These are phyloP conservation scores for Chondrilla cf. caribensis DNA, from an alignment of 37 sponge, comb jelly and placozoan genomes.

Conservation along the genomic window DNA sequence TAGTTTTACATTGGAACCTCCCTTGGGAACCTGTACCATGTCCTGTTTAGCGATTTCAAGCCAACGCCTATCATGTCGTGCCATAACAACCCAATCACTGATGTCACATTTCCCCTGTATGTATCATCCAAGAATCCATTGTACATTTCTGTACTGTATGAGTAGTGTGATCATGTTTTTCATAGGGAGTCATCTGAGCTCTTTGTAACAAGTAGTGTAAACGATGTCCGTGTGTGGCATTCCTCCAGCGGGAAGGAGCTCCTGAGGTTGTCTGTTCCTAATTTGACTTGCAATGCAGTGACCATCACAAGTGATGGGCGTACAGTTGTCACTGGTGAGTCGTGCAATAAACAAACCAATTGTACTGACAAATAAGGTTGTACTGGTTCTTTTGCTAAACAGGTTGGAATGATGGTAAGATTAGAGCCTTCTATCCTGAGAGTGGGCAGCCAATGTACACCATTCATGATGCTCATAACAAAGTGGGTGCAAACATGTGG, in stretches of 20 bases:
- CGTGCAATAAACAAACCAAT: too few relatives aligned
- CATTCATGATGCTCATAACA: constrained; percentile 96
- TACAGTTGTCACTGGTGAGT: constrained; percentile 91
- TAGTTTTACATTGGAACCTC: constrained; percentile 81
- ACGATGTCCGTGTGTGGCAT: constrained; percentile 95
- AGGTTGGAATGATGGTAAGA: constrained; percentile 99
- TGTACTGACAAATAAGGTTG: not conserved
- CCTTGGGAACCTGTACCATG: constrained; percentile 51
- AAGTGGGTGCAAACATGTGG: constrained; percentile 39
- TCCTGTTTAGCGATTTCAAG: constrained; percentile 52
- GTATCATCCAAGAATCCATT: not conserved
- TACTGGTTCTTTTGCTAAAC: not conserved
- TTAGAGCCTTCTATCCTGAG: constrained; percentile 87
- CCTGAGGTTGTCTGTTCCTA: constrained; percentile 78
- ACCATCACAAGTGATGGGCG: constrained; percentile 82
- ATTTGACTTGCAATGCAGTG: constrained; percentile 87
- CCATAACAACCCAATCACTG: constrained; percentile 73
- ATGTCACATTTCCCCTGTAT: constrained; percentile 76
- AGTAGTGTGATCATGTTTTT: not conserved
- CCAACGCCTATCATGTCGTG: constrained; percentile 58
- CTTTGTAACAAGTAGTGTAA: constrained; percentile 94
- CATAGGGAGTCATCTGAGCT: constrained; percentile 75
- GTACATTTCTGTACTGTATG: not conserved
- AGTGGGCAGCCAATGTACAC: constrained; percentile 84
- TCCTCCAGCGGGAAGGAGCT: constrained; percentile 86